phyloP scores from a whole-genome alignment of 2,113 vertebrate genomes.

The Ptychochromis oligacanthus region DNA sequence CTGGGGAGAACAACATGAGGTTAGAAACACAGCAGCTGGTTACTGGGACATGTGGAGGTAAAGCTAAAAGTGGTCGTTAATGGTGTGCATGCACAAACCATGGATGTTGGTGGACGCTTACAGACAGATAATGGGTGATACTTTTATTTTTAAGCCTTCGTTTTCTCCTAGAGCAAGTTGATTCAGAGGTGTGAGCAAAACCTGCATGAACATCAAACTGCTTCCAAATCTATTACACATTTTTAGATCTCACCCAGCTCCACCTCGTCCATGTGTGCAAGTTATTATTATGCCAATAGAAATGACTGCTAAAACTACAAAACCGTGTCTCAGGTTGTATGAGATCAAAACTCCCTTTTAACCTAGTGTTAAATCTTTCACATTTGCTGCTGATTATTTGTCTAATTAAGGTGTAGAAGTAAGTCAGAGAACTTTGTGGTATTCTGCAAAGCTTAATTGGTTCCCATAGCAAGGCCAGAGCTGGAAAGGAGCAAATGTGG shows the following conservation, averaged over 20 bases:
- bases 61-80: not conserved
- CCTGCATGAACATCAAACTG: not conserved
- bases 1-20: not conserved
- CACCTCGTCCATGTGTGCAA: not conserved
- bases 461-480: not conserved
- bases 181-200: not conserved
- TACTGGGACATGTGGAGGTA: not conserved
- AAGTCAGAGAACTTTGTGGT: not conserved
- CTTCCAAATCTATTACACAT: not conserved
- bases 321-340: not conserved
- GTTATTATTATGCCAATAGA: not conserved
- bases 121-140: not conserved
- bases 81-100: not conserved
- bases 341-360: not conserved
- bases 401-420: not conserved
- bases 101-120: not conserved
- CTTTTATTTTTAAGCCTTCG: not conserved
- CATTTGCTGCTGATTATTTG: constrained; percentile 8
- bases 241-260: not conserved
- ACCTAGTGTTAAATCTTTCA: not conserved
- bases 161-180: not conserved
- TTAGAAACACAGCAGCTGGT: not conserved
- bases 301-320: not conserved
- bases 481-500: not conserved
- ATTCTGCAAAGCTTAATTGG: constrained; percentile 11